Conservation (phyloP, 2,888 invertebrate species). For the Drosophila subsilvestris region DNA sequence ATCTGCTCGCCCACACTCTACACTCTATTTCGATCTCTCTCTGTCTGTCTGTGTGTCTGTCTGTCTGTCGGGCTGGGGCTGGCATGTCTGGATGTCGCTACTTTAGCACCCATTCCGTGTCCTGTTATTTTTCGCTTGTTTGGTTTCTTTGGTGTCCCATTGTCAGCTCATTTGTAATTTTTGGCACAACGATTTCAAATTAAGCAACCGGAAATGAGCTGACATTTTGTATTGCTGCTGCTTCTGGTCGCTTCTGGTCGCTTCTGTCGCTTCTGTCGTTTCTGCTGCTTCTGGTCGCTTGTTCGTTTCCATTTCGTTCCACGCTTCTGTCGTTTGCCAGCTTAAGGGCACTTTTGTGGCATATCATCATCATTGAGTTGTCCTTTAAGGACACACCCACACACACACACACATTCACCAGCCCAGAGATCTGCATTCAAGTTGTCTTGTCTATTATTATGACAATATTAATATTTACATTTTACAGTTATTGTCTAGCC, state of each 20-base stretch:
- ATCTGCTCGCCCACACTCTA: not conserved
- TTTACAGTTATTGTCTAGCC: constrained; percentile 72
- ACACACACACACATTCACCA: constrained; percentile 2
- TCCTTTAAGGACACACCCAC: not conserved
- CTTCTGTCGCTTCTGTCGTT: not conserved
- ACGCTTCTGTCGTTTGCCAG: constrained; percentile 10
- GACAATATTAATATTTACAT: constrained; percentile 81
- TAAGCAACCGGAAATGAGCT: constrained; percentile 81
- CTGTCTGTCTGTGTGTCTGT: constrained; percentile 41
- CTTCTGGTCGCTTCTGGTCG: not conserved
- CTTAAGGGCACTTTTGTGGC: constrained; percentile 34
- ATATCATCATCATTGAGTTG: constrained; percentile 4
- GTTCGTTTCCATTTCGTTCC: constrained; percentile 14
- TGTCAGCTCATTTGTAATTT: constrained; percentile 78
- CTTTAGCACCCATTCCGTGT: constrained; percentile 31
- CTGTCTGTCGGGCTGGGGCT: not conserved
- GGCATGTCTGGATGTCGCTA: not conserved
- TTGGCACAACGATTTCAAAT: constrained; percentile 74
- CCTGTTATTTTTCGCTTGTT: constrained; percentile 77
- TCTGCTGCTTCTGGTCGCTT: constrained; percentile 1
- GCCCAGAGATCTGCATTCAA: constrained; percentile 51
- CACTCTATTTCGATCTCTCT: not conserved
- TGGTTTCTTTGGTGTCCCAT: constrained; percentile 71
- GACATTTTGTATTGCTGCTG: constrained; percentile 36
- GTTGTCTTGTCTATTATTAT: constrained; percentile 77